Evolutionary conservation across 2,888 invertebrate species (phyloP).

Genomic region (Anoplius nigerrimus): DNA sequence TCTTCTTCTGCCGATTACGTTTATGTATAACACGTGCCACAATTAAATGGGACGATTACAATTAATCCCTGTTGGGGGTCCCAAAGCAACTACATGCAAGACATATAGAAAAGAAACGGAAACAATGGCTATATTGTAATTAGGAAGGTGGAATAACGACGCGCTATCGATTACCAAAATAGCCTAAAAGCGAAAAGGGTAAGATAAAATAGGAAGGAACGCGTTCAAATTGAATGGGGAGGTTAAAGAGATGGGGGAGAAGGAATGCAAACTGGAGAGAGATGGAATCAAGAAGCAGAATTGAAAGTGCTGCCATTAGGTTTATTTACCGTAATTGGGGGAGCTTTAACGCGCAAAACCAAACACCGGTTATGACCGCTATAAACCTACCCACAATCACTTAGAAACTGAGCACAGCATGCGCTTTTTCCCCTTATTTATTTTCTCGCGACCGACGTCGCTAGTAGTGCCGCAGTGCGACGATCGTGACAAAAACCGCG

Average conservation of each 20-base stretch:
- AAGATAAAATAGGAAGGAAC: neutral
- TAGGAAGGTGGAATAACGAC: too few relatives aligned
- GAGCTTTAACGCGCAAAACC: conserved; percentile 70
- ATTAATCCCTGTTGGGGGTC: too few relatives aligned
- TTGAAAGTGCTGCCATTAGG: conserved; percentile 54
- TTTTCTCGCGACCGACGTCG: conserved; percentile 45
- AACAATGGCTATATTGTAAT: too few relatives aligned
- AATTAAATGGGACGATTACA: too few relatives aligned
- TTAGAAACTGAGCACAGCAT: conserved; percentile 59
- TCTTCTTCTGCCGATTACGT: too few relatives aligned
- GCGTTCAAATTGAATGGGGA: conserved; percentile 7
- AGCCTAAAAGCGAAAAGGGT: conserved; percentile 11
- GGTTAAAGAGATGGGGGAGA: conserved; percentile 12
- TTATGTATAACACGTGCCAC: too few relatives aligned
- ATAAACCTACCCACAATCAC: conserved; percentile 73
- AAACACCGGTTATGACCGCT: conserved; percentile 71
- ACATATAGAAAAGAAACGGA: too few relatives aligned
- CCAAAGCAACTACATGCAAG: too few relatives aligned
- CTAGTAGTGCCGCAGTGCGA: conserved; percentile 16
- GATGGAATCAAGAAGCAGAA: neutral
- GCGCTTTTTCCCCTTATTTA: conserved; percentile 62
- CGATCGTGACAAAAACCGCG: conserved; percentile 25
- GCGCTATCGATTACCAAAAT: neutral
- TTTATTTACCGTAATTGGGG: conserved; percentile 72
- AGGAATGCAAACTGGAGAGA: conserved; percentile 17